These are phyloP conservation scores for Hycleus cichorii DNA, from an alignment of 1,140 invertebrate genomes.

Conservation along the genomic window DNA sequence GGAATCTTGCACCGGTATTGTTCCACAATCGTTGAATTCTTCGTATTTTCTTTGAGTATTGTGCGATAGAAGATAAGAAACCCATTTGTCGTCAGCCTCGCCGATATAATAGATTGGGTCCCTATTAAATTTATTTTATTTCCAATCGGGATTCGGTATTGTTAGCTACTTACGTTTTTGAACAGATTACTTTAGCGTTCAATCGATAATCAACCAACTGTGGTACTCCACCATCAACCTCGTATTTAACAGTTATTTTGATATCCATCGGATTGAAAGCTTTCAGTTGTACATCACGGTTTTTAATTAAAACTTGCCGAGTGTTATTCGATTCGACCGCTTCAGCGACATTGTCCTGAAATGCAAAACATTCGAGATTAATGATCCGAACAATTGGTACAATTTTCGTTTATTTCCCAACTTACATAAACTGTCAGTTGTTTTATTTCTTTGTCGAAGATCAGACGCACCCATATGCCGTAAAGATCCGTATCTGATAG, in stretches of 20 bases:
- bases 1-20: not conserved
- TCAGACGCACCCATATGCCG: constrained; percentile 18
- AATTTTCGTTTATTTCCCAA: not conserved
- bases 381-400: too few species aligned
- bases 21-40: constrained; percentile 3
- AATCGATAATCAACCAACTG: constrained; percentile 18
- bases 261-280: not conserved
- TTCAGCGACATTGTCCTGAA: constrained; percentile 7
- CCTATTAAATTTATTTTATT: too few species aligned
- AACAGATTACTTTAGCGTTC: constrained; percentile 16
- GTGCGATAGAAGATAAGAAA: constrained; percentile 2
- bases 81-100: not conserved
- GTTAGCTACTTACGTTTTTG: constrained; percentile 9
- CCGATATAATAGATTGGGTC: too few species aligned
- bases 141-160: too few species aligned
- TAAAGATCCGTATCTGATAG: constrained; percentile 11
- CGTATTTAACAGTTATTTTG: constrained; percentile 15
- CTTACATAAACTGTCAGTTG: constrained; percentile 12
- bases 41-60: not conserved
- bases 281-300: constrained; percentile 5
- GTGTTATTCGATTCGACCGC: not conserved
- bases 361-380: not conserved
- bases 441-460: constrained; percentile 15
- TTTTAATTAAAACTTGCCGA: constrained; percentile 9
- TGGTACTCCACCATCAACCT: constrained; percentile 8